Conservation (phyloP, 64 coral and sea anemone species). For the Montipora efflorescens region DNA sequence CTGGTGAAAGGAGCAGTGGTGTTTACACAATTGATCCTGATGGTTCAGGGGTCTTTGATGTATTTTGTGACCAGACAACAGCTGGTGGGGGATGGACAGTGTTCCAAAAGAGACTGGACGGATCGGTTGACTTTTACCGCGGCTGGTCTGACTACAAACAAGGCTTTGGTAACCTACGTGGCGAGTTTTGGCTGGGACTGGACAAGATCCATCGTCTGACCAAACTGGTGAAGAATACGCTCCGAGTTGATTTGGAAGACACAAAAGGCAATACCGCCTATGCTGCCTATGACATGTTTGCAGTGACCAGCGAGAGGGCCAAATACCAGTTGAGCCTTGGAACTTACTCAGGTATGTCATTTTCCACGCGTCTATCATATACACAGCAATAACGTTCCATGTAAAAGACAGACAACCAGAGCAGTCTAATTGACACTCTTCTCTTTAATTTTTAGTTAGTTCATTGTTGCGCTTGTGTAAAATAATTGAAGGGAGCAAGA, state of each 20-base stretch:
- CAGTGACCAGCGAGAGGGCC: background rate
- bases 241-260: background rate
- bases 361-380: too few species aligned
- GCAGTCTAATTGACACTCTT: too few species aligned
- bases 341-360: background rate
- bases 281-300: background rate
- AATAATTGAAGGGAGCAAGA: too few species aligned
- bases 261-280: background rate
- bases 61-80: background rate
- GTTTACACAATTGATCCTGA: background rate
- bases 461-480: too few species aligned
- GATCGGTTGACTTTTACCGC: background rate
- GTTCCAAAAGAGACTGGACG: background rate
- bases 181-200: background rate
- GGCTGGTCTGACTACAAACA: background rate
- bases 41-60: background rate
- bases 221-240: background rate
- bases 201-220: background rate
- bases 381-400: too few species aligned
- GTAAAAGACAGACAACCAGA: too few species aligned
- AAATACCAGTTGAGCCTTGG: background rate
- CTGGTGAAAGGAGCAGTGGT: background rate
- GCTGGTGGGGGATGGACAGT: background rate
- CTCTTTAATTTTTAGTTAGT: too few species aligned
- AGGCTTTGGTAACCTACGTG: background rate